These are phyloP conservation scores for Cephus pulcher DNA, from an alignment of 2,888 invertebrate genomes.

Conservation along the genomic window DNA sequence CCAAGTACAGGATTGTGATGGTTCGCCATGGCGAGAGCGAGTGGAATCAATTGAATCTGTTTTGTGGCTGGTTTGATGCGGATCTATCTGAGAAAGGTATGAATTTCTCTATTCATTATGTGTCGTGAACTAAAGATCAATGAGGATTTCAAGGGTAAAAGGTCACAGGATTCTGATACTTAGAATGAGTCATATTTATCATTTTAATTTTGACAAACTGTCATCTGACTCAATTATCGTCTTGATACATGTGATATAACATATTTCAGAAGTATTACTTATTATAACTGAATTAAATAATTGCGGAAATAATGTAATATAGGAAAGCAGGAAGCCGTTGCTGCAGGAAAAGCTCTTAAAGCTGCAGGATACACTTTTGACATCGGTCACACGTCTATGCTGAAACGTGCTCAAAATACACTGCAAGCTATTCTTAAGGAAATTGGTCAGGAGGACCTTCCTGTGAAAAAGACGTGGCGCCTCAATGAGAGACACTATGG, in stretches of 20 bases:
- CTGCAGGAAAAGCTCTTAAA: conserved; percentile 80
- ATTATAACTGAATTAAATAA: background rate
- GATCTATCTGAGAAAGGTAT: conserved; percentile 72
- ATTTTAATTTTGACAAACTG: background rate
- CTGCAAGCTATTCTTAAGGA: conserved; percentile 76
- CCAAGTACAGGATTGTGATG: conserved; percentile 73
- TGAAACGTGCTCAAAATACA: conserved; percentile 83
- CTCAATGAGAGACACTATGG: conserved; percentile 91
- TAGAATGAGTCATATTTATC: background rate
- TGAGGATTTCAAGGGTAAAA: conserved; percentile 51
- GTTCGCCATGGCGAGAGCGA: conserved; percentile 76
- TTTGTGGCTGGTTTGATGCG: conserved; percentile 76
- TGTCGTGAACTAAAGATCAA: background rate
- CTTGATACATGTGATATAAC: background rate
- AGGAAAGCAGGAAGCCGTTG: conserved; percentile 77
- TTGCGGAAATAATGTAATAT: conserved; percentile 6
- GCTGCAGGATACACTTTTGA: conserved; percentile 80
- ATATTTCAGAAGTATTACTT: background rate
- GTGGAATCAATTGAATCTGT: conserved; percentile 74
- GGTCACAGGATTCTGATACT: conserved; percentile 35
- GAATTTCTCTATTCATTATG: conserved; percentile 31
- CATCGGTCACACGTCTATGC: conserved; percentile 82
- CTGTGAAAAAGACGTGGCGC: conserved; percentile 81
- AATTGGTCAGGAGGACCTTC: conserved; percentile 76
- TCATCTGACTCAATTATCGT: background rate